Conservation (phyloP, 2,888 invertebrate genomes). For the Pheosia tremula region DNA sequence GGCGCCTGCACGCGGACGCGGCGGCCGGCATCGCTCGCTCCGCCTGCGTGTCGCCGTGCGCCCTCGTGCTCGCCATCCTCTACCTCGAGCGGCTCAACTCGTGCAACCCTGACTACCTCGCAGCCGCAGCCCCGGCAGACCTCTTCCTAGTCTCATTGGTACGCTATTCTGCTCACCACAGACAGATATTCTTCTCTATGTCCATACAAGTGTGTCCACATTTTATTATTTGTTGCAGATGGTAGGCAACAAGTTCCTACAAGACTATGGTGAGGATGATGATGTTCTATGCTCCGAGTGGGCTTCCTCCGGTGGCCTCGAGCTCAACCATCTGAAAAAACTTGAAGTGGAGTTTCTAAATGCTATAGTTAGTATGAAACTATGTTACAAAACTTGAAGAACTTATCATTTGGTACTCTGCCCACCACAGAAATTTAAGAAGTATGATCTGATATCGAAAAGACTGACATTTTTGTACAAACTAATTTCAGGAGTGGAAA, state of each 20-base stretch:
- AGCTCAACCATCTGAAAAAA: slow-evolving; percentile 90
- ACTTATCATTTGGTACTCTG: too few relatives aligned
- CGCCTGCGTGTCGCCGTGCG: slow-evolving; percentile 95
- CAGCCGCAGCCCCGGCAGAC: slow-evolving; percentile 93
- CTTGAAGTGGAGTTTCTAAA: slow-evolving; percentile 94
- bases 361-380: slow-evolving; percentile 90
- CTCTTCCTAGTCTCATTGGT: slow-evolving; percentile 98
- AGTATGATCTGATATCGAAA: too few relatives aligned
- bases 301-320: slow-evolving; percentile 93
- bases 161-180: slow-evolving; percentile 18
- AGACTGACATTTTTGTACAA: neutral
- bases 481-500: slow-evolving; percentile 90
- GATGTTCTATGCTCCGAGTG: slow-evolving; percentile 96
- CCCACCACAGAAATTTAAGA: too few relatives aligned
- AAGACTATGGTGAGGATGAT: slow-evolving; percentile 96
- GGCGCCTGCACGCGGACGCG: slow-evolving; percentile 90
- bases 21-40: slow-evolving; percentile 90
- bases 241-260: slow-evolving; percentile 98
- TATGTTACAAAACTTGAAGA: too few relatives aligned
- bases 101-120: slow-evolving; percentile 92
- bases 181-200: too few relatives aligned
- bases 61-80: slow-evolving; percentile 95
- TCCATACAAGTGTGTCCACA: neutral
- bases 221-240: slow-evolving; percentile 85
- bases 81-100: slow-evolving; percentile 95